Conservation (phyloP, 2,888 invertebrate genomes). For the Amphipyra berbera region DNA sequence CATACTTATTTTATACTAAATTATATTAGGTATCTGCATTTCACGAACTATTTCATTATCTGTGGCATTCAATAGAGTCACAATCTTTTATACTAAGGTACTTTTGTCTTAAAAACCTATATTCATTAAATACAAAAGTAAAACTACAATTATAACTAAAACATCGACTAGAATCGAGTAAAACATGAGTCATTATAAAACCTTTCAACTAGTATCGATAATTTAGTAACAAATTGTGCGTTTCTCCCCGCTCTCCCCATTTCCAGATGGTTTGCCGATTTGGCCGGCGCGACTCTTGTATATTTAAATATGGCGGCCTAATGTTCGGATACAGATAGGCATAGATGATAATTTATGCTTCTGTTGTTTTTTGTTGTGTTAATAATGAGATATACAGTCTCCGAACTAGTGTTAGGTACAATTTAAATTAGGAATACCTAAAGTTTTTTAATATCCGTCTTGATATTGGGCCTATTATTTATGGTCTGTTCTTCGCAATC, state of each 20-base stretch:
- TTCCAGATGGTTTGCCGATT: slow-evolving; percentile 81
- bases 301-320: slow-evolving; percentile 76
- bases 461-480: no score
- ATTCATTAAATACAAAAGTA: no score
- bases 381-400: slow-evolving; percentile 28
- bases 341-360: slow-evolving; percentile 44
- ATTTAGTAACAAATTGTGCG: slow-evolving; percentile 73
- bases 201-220: slow-evolving; percentile 63
- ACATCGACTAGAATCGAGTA: no score
- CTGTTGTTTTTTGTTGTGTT: slow-evolving; percentile 42
- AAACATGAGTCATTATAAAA: slow-evolving; percentile 32
- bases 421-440: not conserved
- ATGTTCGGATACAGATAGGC: slow-evolving; percentile 58
- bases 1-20: not conserved
- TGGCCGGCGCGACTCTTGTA: slow-evolving; percentile 60
- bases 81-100: not conserved
- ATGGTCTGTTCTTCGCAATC: no score
- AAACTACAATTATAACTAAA: not conserved
- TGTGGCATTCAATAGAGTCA: no score
- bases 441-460: no score
- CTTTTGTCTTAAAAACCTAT: not conserved
- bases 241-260: slow-evolving; percentile 66
- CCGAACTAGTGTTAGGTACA: not conserved
- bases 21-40: no score
- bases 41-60: no score